Evolutionary conservation across 2,888 invertebrate species (phyloP).

Genomic region (Meiosimyza decipiens): DNA sequence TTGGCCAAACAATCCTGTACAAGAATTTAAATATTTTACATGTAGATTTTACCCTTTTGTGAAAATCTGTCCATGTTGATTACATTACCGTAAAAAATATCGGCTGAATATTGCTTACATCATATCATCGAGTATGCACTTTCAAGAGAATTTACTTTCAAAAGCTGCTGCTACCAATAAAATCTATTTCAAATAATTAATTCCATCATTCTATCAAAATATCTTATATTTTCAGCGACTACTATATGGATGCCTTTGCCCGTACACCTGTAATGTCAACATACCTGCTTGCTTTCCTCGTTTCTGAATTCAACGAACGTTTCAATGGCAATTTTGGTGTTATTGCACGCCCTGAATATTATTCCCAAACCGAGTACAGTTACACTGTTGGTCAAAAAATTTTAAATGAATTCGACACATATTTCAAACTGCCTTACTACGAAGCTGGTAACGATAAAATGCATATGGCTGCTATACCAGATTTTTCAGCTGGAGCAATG

Average conservation of each 20-base stretch:
- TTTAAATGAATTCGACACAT: slow-evolving; percentile 69
- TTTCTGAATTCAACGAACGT: slow-evolving; percentile 70
- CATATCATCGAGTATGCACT: no score
- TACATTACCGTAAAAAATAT: no score
- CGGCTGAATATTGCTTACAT: no score
- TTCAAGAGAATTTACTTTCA: no score
- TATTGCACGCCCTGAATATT: slow-evolving; percentile 76
- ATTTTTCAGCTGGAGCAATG: slow-evolving; percentile 89
- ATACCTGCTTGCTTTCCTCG: slow-evolving; percentile 83
- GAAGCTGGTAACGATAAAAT: slow-evolving; percentile 74
- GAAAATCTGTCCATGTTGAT: no score
- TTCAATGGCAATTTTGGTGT: slow-evolving; percentile 66
- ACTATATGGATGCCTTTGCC: slow-evolving; percentile 55
- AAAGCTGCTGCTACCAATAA: no score
- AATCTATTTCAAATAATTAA: no score
- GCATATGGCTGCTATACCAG: slow-evolving; percentile 86
- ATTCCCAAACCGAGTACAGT: slow-evolving; percentile 75
- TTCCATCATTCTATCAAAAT: no score
- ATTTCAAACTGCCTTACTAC: slow-evolving; percentile 71
- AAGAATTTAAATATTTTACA: no score
- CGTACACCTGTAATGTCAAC: slow-evolving; percentile 77
- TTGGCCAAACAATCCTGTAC: no score
- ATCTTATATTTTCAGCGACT: slow-evolving; percentile 40
- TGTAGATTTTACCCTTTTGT: no score
- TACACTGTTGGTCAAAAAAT: slow-evolving; percentile 71